Percentiles rank a stretch among this genome's conserved stretches.
phyloP scores from a whole-genome alignment of 2,888 invertebrate genomes.

The Meganola albula region DNA sequence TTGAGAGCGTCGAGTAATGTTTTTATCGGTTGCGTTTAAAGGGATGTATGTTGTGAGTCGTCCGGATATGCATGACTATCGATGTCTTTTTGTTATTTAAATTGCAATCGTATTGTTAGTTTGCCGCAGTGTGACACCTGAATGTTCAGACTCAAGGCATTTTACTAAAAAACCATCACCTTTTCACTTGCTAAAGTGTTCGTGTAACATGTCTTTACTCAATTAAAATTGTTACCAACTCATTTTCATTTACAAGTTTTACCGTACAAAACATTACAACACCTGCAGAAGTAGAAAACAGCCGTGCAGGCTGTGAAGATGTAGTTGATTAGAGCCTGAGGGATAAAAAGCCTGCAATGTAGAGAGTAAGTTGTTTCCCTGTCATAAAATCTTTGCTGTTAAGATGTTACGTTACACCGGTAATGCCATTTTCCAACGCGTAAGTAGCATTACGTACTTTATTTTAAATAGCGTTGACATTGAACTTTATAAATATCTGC shows the following conservation, averaged over 20 bases:
- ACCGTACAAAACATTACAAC: no score
- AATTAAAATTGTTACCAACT: no score
- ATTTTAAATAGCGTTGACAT: constrained; percentile 17
- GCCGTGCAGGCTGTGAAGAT: no score
- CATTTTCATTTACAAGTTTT: no score
- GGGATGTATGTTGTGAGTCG: constrained; percentile 49
- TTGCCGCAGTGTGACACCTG: constrained; percentile 21
- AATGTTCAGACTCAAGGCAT: no score
- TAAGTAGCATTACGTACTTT: no score
- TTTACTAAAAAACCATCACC: no score
- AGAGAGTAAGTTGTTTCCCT: constrained; percentile 42
- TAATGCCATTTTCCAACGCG: constrained; percentile 12
- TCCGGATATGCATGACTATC: constrained; percentile 44
- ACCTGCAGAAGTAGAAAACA: no score
- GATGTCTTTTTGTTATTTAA: constrained; percentile 36
- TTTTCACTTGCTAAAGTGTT: no score
- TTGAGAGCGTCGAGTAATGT: constrained; percentile 73
- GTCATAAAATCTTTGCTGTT: constrained; percentile 37
- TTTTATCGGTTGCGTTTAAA: constrained; percentile 67
- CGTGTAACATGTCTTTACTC: no score
- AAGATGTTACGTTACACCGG: no score
- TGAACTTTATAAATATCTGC: constrained; percentile 21
- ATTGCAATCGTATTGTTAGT: constrained; percentile 30
- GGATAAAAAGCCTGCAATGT: constrained; percentile 29
- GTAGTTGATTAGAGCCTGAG: constrained; percentile 41